phyloP scores from a whole-genome alignment of 2,797 vertebrate species.

The Sylvilagus floridanus region DNA sequence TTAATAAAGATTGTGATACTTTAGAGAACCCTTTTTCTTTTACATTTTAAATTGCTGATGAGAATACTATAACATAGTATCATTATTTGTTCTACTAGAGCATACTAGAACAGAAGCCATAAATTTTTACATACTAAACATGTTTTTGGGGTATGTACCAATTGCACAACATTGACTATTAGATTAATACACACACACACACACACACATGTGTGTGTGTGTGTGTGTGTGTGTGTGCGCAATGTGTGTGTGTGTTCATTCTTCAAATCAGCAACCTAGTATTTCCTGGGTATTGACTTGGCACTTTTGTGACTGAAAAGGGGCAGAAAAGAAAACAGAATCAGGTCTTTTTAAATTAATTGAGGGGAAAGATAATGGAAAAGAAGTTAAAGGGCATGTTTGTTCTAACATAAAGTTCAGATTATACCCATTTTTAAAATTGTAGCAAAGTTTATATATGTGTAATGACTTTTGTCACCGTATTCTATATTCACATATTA shows the following conservation, averaged over 20 bases:
- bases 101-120: not conserved
- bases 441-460: not conserved
- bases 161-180: not conserved
- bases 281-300: not conserved
- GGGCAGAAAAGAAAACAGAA: not conserved
- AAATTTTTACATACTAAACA: not conserved
- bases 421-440: not conserved
- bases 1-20: not conserved
- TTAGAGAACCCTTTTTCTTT: not conserved
- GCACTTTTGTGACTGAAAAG: not conserved
- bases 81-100: not conserved
- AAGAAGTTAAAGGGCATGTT: not conserved
- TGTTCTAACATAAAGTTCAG: not conserved
- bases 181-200: too few relatives aligned
- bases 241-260: not conserved
- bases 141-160: not conserved
- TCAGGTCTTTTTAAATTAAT: not conserved
- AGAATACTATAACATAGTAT: not conserved
- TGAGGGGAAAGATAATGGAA: not conserved
- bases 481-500: too few relatives aligned
- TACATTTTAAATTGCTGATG: not conserved
- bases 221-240: too few relatives aligned
- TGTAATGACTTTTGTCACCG: too few relatives aligned
- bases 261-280: not conserved
- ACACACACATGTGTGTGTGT: too few relatives aligned